A percentile compares a stretch with the other conserved stretches of the same genome.
Evolutionary conservation across 2,113 vertebrate genomes (phyloP).

Genomic region (Notarius lentiginosus): DNA sequence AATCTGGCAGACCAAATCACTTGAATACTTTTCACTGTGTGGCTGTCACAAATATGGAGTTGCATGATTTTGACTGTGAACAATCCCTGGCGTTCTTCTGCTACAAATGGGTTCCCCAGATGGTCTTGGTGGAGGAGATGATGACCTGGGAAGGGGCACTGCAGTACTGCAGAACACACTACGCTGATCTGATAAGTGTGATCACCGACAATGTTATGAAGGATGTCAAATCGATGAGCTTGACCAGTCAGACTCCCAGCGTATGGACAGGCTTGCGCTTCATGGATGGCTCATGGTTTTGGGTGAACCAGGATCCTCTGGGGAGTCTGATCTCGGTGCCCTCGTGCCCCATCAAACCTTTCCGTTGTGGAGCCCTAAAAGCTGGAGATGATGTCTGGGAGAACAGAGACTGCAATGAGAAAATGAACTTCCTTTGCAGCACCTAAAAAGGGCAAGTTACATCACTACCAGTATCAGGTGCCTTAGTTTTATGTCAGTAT

Average conservation of each 20-base stretch:
- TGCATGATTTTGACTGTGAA: neutral
- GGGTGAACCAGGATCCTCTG: slow-evolving; percentile 3
- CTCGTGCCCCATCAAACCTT: neutral
- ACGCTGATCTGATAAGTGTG: slow-evolving; percentile 10
- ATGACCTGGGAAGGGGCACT: slow-evolving; percentile 9
- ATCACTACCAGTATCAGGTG: neutral
- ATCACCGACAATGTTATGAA: neutral
- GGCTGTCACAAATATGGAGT: neutral
- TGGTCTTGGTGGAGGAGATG: neutral
- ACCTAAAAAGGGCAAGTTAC: neutral
- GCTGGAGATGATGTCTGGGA: neutral
- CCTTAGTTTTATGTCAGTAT: neutral
- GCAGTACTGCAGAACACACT: neutral
- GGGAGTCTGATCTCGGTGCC: neutral
- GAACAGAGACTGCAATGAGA: slow-evolving; percentile 13
- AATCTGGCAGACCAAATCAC: neutral
- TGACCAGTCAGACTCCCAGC: neutral
- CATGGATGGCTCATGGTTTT: slow-evolving; percentile 8
- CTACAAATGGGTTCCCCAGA: neutral
- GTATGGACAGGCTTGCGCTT: neutral
- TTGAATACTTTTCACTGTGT: neutral
- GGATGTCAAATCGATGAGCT: neutral
- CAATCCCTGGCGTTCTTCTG: neutral
- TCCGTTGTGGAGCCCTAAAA: neutral
- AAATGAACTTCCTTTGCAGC: neutral